Evolutionary conservation across 2,888 invertebrate genomes (phyloP).

Genomic region (Gordius sp.): DNA sequence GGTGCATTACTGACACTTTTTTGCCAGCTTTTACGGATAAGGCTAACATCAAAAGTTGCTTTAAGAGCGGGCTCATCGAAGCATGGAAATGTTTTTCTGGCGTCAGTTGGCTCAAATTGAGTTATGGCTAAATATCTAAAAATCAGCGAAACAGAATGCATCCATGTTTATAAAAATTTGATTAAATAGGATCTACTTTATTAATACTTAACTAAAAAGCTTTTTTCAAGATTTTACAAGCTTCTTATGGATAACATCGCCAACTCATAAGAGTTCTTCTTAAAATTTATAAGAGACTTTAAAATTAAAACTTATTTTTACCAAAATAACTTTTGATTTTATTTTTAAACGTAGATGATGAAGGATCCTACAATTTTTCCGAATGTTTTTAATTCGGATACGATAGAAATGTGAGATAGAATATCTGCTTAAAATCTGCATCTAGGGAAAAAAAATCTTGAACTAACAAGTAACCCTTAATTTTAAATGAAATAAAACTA

Average conservation of each 20-base stretch:
- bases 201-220: too few species aligned
- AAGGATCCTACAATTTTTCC: too few species aligned
- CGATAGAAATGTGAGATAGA: not conserved
- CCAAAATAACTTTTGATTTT: not conserved
- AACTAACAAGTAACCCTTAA: too few species aligned
- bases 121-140: slow-evolving; percentile 7
- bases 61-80: slow-evolving; percentile 7
- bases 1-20: slow-evolving; percentile 1
- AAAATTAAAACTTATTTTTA: too few species aligned
- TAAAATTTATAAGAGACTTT: not conserved
- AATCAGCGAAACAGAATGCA: too few species aligned
- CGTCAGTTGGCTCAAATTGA: slow-evolving; percentile 14
- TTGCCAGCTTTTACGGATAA: not conserved
- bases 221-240: too few species aligned
- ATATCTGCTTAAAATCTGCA: not conserved
- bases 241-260: too few species aligned
- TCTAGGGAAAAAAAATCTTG: too few species aligned
- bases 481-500: too few species aligned
- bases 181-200: too few species aligned
- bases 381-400: too few species aligned
- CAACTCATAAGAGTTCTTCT: too few species aligned
- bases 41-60: slow-evolving; percentile 3
- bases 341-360: not conserved
- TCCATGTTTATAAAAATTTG: not conserved
- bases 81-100: slow-evolving; percentile 14